Evolutionary conservation across 2,888 invertebrate species (phyloP), one percentile per base, ranked within the genome.

Genomic region (Hydrotaea diabolus): DNA sequence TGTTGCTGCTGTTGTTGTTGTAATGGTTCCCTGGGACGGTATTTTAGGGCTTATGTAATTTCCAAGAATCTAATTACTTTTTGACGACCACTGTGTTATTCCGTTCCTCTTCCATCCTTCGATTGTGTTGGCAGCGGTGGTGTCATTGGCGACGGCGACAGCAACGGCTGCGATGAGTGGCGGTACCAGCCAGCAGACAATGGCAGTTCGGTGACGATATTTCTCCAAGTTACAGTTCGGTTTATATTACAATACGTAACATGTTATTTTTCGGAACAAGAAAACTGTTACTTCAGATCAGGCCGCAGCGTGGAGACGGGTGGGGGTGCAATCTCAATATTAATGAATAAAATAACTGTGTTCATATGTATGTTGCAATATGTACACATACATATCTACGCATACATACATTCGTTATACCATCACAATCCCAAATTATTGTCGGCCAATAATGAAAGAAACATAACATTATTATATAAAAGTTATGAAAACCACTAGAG

Each of bases 51-150:
- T 89, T 89, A 87, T 87, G 87, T 88, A 89, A 90, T 89, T 89
- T 86, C 89, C 86, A 88, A 86, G 87, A 90, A 90, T 89, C 90
- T 90, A 90, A 90, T 90, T 90, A 90, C 89, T 88, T 90, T 89
- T 87, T 87, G 88, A 90, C 88, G 88, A 89, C 88, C 77, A 66
- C 64, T 86, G 80, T 73, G 72, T 64, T 77, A 39, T 66, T 55
- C 23, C 39, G 71, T 36, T 39, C 11, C 13, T 9, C 36, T 9
- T 69, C 19, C 53, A 13, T 57, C 3, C n/a, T 36, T 36, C n/a
- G 36, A 36, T 31, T 31, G 31, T 31, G 31, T 64, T 64, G 39
- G 17, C 0, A 26, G 15, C 17, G 36, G 39, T 19, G 64, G 11
- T 36, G 39, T n/a, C n/a, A 66, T 43, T 66, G 66, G 66, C n/a